phyloP scores from a whole-genome alignment of 2,797 vertebrate genomes.

The Enteromius mattozi region DNA sequence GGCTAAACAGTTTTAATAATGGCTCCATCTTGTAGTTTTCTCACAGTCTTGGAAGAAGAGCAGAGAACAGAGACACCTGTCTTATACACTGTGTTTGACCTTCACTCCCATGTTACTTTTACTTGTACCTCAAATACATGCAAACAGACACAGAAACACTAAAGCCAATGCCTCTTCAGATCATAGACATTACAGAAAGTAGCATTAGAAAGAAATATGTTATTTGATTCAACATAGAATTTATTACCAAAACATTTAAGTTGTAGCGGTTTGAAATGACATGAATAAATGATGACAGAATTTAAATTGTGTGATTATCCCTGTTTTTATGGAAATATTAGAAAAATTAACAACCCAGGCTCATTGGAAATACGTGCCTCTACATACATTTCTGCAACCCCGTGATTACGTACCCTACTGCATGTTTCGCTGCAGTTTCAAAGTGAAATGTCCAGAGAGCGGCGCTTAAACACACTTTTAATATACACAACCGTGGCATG shows the following conservation, averaged over 20 bases:
- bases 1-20: conserved; percentile 40
- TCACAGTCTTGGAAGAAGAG: conserved; percentile 28
- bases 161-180: neutral
- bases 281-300: too few species aligned
- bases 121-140: conserved; percentile 14
- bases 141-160: conserved; percentile 19
- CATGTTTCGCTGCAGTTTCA: too few species aligned
- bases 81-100: conserved; percentile 42
- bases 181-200: neutral
- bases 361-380: too few species aligned
- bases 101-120: conserved; percentile 49
- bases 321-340: too few species aligned
- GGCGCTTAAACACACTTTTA: too few species aligned
- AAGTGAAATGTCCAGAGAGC: too few species aligned
- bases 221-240: neutral
- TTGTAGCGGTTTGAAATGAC: too few species aligned
- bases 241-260: neutral
- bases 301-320: too few species aligned
- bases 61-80: conserved; percentile 15
- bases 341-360: too few species aligned
- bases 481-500: too few species aligned
- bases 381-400: too few species aligned
- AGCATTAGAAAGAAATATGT: neutral
- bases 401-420: too few species aligned
- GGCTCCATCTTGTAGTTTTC: conserved; percentile 20